Evolutionary conservation across 2,113 vertebrate genomes (phyloP).

Genomic region (Ondatra zibethicus): DNA sequence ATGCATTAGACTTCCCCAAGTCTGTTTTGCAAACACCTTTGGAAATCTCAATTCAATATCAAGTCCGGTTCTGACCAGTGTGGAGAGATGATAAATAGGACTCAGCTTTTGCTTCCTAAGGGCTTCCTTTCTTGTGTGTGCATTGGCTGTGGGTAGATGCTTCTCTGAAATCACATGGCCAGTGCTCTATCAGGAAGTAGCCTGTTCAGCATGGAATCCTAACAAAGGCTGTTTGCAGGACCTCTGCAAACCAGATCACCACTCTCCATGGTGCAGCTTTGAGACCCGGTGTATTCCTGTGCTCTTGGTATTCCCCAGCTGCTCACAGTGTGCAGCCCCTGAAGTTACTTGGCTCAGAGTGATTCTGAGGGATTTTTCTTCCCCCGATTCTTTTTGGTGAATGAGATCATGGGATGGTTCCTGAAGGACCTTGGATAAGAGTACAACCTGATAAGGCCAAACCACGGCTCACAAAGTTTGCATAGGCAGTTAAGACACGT

Average conservation of each 20-base stretch:
- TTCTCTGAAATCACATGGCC: background rate
- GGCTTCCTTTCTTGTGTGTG: background rate
- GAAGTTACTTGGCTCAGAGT: background rate
- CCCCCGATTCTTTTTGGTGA: background rate
- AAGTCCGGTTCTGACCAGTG: background rate
- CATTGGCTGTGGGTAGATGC: background rate
- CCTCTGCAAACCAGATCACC: no score
- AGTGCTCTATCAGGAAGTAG: background rate
- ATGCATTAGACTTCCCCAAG: background rate
- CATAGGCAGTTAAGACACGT: background rate
- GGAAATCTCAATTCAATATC: background rate
- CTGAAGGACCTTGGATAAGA: background rate
- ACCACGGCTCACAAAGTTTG: background rate
- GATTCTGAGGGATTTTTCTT: background rate
- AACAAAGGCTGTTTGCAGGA: background rate
- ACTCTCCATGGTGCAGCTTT: background rate
- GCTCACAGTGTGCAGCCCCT: background rate
- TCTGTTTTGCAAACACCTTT: constrained; percentile 15
- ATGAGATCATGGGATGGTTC: background rate
- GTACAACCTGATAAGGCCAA: background rate
- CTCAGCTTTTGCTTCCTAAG: background rate
- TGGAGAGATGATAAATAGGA: background rate
- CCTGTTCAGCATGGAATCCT: background rate
- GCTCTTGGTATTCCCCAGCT: background rate
- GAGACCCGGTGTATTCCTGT: background rate